These are phyloP conservation scores for Tapirus terrestris DNA, from an alignment of 2,113 vertebrate species.

Conservation along the genomic window DNA sequence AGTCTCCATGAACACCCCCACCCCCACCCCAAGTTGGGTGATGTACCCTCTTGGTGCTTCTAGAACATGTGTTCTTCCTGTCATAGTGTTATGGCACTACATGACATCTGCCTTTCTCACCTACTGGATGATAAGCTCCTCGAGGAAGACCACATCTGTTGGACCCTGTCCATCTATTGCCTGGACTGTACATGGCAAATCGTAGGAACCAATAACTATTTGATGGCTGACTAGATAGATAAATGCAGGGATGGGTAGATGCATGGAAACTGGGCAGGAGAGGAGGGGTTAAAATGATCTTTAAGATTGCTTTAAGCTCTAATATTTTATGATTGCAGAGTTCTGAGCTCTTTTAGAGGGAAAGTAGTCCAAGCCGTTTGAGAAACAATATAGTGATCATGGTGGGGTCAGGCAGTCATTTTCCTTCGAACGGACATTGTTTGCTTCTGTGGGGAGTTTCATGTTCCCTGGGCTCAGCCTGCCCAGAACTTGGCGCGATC, in stretches of 20 bases:
- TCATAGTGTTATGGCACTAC: too few species aligned
- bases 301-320: neutral
- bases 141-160: neutral
- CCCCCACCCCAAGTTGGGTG: neutral
- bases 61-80: neutral
- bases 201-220: neutral
- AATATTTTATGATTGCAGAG: neutral
- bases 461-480: constrained; percentile 62
- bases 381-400: neutral
- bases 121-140: neutral
- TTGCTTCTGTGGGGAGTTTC: neutral
- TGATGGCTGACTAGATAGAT: neutral
- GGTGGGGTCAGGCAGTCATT: neutral
- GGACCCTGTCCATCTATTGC: neutral
- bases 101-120: neutral
- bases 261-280: neutral
- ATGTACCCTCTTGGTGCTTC: neutral
- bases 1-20: neutral
- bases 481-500: constrained; percentile 69
- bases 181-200: neutral
- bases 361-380: neutral
- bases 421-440: neutral
- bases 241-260: neutral
- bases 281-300: neutral
- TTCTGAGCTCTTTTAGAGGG: neutral